These are phyloP conservation scores for Meriones psammophilus DNA, from an alignment of 2,797 vertebrate species.

Conservation along the genomic window DNA sequence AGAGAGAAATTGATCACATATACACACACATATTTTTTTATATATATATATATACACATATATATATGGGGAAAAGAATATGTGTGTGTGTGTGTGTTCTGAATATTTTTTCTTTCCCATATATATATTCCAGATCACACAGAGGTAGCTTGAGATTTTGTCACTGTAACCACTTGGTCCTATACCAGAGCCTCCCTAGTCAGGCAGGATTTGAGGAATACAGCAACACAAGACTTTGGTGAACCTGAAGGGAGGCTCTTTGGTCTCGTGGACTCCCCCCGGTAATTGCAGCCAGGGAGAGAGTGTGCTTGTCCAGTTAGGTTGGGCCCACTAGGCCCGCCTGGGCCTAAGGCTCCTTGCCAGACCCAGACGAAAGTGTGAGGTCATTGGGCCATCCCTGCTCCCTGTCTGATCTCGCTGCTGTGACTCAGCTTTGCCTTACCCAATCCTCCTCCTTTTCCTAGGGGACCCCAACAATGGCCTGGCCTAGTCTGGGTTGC, in stretches of 20 bases:
- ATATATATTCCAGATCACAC: background rate
- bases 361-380: conserved; percentile 68
- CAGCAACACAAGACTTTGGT: background rate
- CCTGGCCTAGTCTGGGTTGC: conserved; percentile 37
- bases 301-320: background rate
- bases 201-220: background rate
- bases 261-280: background rate
- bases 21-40: too few species aligned
- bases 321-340: conserved; percentile 50
- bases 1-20: background rate
- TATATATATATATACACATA: too few species aligned
- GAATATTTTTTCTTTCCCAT: too few species aligned
- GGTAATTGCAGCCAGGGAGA: background rate
- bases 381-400: conserved; percentile 73
- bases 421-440: conserved; percentile 72
- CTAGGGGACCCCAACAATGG: conserved; percentile 69
- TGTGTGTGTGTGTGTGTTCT: too few species aligned
- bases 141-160: background rate
- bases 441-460: conserved; percentile 57
- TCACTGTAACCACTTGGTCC: too few species aligned
- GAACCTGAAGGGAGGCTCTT: background rate
- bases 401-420: conserved; percentile 72
- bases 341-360: conserved; percentile 57
- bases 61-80: too few species aligned
- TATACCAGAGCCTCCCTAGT: background rate